Percentiles rank a stretch among this genome's conserved stretches.
Conservation (phyloP, 2,113 vertebrate species). For the Terrapene triunguis region DNA sequence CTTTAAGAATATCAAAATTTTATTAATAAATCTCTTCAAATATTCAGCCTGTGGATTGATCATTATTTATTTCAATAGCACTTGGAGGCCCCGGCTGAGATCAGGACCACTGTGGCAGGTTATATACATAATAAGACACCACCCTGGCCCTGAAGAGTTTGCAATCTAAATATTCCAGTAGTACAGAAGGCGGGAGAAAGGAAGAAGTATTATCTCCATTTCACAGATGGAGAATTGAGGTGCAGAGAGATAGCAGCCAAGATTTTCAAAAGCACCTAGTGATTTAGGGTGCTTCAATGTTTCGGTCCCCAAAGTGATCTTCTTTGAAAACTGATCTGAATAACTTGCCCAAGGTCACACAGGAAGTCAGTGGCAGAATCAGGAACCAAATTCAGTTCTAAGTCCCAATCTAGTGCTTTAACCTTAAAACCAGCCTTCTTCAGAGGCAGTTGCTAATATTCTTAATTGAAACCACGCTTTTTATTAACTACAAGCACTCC, state of each 20-base stretch:
- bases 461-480: background rate
- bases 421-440: background rate
- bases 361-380: background rate
- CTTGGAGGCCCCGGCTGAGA: background rate
- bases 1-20: background rate
- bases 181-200: background rate
- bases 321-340: background rate
- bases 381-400: background rate
- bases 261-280: background rate
- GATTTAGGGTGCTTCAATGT: fast-evolving
- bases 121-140: too few relatives aligned
- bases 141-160: too few relatives aligned
- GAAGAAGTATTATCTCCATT: background rate
- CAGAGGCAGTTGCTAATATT: background rate
- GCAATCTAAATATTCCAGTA: background rate
- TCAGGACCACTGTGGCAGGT: background rate
- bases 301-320: background rate
- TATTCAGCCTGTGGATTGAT: background rate
- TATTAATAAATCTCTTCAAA: background rate
- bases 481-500: background rate
- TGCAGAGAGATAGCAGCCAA: background rate
- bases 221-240: background rate
- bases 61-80: background rate
- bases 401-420: background rate
- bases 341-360: background rate